A percentile compares a stretch with the other conserved stretches of the same genome.
phyloP scores from a whole-genome alignment of 2,888 invertebrate species.

The Drepana falcataria region DNA sequence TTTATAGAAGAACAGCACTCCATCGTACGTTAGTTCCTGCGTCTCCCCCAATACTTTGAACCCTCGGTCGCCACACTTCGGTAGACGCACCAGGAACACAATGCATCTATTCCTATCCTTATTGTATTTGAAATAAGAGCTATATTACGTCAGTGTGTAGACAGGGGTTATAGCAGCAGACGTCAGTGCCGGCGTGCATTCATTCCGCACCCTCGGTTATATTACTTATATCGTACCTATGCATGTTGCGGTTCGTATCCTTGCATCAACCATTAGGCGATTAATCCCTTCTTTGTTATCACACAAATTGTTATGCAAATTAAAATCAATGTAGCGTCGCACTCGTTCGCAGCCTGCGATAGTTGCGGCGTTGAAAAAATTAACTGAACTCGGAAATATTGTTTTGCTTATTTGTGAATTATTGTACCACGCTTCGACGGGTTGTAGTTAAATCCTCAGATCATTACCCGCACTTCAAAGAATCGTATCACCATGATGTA shows the following conservation, averaged over 20 bases:
- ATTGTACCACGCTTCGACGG: neutral
- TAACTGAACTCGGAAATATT: neutral
- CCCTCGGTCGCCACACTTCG: constrained; percentile 63
- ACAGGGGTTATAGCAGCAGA: constrained; percentile 21
- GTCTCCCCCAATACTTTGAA: constrained; percentile 61
- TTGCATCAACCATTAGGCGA: constrained; percentile 68
- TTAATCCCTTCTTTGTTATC: constrained; percentile 62
- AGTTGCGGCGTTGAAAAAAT: constrained; percentile 3
- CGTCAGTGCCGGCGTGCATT: constrained; percentile 55
- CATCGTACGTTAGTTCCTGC: constrained; percentile 45
- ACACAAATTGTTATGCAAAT: constrained; percentile 38
- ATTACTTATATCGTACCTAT: constrained; percentile 61
- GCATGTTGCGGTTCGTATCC: constrained; percentile 69
- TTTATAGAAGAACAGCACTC: constrained; percentile 47
- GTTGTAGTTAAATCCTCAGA: neutral
- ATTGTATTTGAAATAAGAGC: constrained; percentile 32
- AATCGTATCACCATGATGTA: neutral
- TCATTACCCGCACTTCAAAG: neutral
- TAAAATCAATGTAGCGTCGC: constrained; percentile 14
- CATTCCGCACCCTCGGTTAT: constrained; percentile 66
- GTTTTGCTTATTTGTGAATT: no score
- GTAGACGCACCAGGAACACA: constrained; percentile 40
- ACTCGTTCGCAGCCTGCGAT: constrained; percentile 9
- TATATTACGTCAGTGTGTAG: constrained; percentile 26
- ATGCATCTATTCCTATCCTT: constrained; percentile 24